A percentile compares a stretch with the other conserved stretches of the same genome.
These are phyloP conservation scores for Carapus acus DNA, from an alignment of 2,797 vertebrate genomes.

Conservation along the genomic window DNA sequence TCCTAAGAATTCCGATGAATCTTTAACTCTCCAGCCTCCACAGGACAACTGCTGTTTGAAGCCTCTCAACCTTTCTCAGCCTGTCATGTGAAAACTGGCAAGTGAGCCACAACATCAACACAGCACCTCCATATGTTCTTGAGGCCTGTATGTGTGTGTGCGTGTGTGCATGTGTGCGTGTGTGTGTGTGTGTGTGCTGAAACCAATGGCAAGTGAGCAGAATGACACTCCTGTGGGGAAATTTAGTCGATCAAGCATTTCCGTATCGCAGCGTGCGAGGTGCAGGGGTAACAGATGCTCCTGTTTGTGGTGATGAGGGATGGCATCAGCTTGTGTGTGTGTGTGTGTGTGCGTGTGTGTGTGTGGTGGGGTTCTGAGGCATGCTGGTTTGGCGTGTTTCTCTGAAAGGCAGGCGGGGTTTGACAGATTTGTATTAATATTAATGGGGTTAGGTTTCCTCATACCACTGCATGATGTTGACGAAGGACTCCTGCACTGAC, in stretches of 20 bases:
- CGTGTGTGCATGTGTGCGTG: too few relatives aligned
- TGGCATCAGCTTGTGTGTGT: too few relatives aligned
- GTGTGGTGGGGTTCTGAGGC: background rate
- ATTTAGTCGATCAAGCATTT: slow-evolving; percentile 45
- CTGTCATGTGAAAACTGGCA: slow-evolving; percentile 42
- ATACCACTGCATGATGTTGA: background rate
- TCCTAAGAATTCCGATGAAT: too few relatives aligned
- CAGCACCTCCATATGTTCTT: slow-evolving; percentile 10
- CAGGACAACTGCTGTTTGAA: too few relatives aligned
- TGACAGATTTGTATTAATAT: slow-evolving; percentile 7
- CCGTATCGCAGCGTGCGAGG: slow-evolving; percentile 33
- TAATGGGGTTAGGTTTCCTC: slow-evolving; percentile 9
- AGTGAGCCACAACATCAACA: slow-evolving; percentile 37
- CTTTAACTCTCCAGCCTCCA: too few relatives aligned
- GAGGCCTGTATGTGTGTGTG: too few relatives aligned
- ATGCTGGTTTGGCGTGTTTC: background rate
- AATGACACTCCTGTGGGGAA: slow-evolving; percentile 37
- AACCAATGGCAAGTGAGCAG: slow-evolving; percentile 26
- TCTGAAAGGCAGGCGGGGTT: too few relatives aligned
- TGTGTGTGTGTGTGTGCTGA: too few relatives aligned
- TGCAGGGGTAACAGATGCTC: slow-evolving; percentile 8
- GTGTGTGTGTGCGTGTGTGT: too few relatives aligned
- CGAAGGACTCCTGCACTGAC: background rate
- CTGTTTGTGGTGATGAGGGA: slow-evolving; percentile 7
- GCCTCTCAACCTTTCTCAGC: slow-evolving; percentile 12